A percentile compares a stretch with the other conserved stretches of the same genome.
Conservation (phyloP, 2,888 invertebrate species). For the Monochamus alternatus region DNA sequence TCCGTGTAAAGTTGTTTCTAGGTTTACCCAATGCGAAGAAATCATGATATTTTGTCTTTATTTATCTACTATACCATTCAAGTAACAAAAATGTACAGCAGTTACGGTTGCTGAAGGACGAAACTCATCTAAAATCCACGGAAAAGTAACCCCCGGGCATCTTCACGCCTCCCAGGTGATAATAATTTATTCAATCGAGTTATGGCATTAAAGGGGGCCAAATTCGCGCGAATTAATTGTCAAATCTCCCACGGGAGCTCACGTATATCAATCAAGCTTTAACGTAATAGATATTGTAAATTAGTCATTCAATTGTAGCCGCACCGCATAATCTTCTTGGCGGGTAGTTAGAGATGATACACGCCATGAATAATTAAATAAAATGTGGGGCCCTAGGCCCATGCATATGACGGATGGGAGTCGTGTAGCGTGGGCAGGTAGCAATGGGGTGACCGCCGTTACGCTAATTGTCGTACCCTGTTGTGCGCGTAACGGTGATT, state of each 20-base stretch:
- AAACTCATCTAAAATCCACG: no score
- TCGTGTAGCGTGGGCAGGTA: background rate
- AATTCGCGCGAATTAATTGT: constrained; percentile 34
- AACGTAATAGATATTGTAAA: constrained; percentile 39
- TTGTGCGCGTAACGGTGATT: background rate
- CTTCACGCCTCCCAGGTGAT: background rate
- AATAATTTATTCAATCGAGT: constrained; percentile 28
- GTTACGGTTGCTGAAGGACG: no score
- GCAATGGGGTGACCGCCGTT: background rate
- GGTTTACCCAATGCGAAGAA: no score
- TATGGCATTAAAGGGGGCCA: constrained; percentile 33
- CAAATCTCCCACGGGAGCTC: constrained; percentile 30
- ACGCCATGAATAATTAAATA: constrained; percentile 38
- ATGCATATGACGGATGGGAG: constrained; percentile 37
- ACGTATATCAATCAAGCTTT: constrained; percentile 41
- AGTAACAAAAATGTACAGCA: no score
- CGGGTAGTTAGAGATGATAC: constrained; percentile 38
- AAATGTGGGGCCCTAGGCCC: constrained; percentile 23
- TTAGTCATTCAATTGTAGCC: constrained; percentile 38
- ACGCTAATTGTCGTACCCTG: background rate
- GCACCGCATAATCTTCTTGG: constrained; percentile 32
- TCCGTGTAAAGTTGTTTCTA: no score
- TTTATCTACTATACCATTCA: no score
- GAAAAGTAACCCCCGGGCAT: no score
- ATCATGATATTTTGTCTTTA: no score